Conservation (phyloP, 1,140 invertebrate species). For the Eurosta solidaginis region DNA sequence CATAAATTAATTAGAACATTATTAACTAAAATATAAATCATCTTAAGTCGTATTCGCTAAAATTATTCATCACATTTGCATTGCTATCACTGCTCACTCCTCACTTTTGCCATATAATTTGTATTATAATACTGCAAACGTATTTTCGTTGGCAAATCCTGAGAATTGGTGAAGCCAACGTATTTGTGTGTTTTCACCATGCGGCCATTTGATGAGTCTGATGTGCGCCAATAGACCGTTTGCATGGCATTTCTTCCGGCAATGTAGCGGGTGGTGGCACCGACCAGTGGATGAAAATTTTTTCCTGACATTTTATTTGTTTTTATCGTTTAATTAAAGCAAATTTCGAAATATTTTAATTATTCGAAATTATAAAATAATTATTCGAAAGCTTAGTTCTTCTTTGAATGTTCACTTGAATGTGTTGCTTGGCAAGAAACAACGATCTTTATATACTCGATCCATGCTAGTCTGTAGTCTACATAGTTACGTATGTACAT, state of each 20-base stretch:
- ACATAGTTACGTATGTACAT: too few species aligned
- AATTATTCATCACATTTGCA: background rate
- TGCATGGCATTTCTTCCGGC: slow-evolving; percentile 72
- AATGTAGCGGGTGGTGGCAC: slow-evolving; percentile 70
- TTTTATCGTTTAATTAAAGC: background rate
- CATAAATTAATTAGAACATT: background rate
- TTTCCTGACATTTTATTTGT: slow-evolving; percentile 54
- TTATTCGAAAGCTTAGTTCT: background rate
- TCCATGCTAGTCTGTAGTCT: too few species aligned
- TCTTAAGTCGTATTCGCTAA: background rate
- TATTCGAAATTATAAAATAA: background rate
- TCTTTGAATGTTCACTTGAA: slow-evolving; percentile 9
- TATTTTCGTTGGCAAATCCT: slow-evolving; percentile 44
- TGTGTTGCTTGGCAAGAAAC: background rate
- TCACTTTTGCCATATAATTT: background rate
- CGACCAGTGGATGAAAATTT: slow-evolving; percentile 63
- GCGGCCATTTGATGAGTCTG: slow-evolving; percentile 61
- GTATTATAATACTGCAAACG: slow-evolving; percentile 17
- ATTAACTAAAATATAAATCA: background rate
- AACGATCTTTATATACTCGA: slow-evolving; percentile 15
- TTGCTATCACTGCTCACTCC: background rate
- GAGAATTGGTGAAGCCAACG: slow-evolving; percentile 63
- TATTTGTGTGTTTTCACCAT: slow-evolving; percentile 67
- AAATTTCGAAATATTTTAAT: background rate
- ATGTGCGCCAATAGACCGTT: slow-evolving; percentile 72